Conservation (phyloP, 2,113 vertebrate genomes). For the Brachyhypopomus gauderio region DNA sequence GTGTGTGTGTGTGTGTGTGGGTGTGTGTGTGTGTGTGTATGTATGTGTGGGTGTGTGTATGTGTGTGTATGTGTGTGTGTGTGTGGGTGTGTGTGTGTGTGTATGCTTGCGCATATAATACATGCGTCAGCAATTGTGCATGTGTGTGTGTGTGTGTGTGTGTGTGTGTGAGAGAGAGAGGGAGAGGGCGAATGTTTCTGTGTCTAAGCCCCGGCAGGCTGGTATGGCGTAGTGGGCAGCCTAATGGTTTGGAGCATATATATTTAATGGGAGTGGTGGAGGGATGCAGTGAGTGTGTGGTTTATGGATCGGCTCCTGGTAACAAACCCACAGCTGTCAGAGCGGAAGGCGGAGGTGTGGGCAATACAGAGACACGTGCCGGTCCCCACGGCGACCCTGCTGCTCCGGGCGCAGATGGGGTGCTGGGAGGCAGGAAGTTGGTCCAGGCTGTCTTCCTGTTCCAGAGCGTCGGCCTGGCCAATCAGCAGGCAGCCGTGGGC, state of each 20-base stretch:
- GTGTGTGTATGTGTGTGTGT: conserved; percentile 9
- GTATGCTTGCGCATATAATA: too few relatives aligned
- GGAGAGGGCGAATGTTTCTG: conserved; percentile 11
- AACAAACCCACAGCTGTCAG: conserved; percentile 60
- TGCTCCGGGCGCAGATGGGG: conserved; percentile 52
- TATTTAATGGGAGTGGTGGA: conserved; percentile 57
- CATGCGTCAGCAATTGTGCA: conserved; percentile 4
- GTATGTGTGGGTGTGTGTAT: conserved; percentile 17
- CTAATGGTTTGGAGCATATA: conserved; percentile 59
- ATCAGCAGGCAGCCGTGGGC: conserved; percentile 37
- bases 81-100: conserved; percentile 6
- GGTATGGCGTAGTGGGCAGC: conserved; percentile 45
- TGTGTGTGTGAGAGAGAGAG: background rate
- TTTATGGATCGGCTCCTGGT: conserved; percentile 60
- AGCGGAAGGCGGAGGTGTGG: conserved; percentile 50
- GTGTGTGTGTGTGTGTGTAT: conserved; percentile 10
- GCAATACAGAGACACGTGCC: conserved; percentile 51
- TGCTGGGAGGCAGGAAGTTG: conserved; percentile 56
- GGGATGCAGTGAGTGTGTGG: conserved; percentile 56
- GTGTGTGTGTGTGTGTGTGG: conserved; percentile 15
- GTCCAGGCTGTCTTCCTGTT: conserved; percentile 56
- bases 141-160: conserved; percentile 24
- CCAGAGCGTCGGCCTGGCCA: conserved; percentile 44
- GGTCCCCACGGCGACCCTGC: conserved; percentile 58
- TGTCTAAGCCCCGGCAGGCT: conserved; percentile 13